Evolutionary conservation across 2,797 vertebrate species (phyloP).

Genomic region (Cichlasoma orientale): DNA sequence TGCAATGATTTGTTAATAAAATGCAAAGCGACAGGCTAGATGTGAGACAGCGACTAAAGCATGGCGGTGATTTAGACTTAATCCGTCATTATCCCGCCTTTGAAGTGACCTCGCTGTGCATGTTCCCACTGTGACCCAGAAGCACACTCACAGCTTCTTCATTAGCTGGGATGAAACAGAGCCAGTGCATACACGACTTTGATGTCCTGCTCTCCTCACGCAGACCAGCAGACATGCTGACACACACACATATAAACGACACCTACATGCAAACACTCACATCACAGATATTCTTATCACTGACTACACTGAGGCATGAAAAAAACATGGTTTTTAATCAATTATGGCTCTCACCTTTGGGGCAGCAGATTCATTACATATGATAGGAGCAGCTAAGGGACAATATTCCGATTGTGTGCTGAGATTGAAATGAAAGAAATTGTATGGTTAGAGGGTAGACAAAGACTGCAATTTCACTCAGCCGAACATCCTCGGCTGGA

Average conservation of each 20-base stretch:
- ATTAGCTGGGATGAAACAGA: conserved; percentile 78
- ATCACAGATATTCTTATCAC: conserved; percentile 54
- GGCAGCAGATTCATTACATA: conserved; percentile 79
- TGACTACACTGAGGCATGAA: conserved; percentile 52
- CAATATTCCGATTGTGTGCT: conserved; percentile 75
- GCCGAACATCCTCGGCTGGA: conserved; percentile 56
- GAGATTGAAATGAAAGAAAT: conserved; percentile 78
- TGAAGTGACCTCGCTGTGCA: conserved; percentile 79
- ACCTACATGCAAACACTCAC: conserved; percentile 4
- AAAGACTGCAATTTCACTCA: conserved; percentile 67
- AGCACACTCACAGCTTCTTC: conserved; percentile 76
- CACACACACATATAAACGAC: conserved; percentile 18
- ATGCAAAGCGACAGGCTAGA: conserved; percentile 68
- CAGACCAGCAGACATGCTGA: conserved; percentile 26
- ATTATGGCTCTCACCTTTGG: conserved; percentile 79
- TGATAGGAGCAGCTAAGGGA: conserved; percentile 78
- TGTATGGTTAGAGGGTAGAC: conserved; percentile 73
- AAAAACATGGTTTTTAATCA: conserved; percentile 84
- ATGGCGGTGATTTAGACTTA: conserved; percentile 73
- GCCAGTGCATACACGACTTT: conserved; percentile 58
- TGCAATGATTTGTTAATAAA: conserved; percentile 76
- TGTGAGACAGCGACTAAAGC: conserved; percentile 67
- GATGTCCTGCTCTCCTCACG: conserved; percentile 64
- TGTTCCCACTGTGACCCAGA: conserved; percentile 72
- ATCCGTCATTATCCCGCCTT: conserved; percentile 80